Evolutionary conservation across 2,113 vertebrate species (phyloP).

Genomic region (Bubalus kerabau): DNA sequence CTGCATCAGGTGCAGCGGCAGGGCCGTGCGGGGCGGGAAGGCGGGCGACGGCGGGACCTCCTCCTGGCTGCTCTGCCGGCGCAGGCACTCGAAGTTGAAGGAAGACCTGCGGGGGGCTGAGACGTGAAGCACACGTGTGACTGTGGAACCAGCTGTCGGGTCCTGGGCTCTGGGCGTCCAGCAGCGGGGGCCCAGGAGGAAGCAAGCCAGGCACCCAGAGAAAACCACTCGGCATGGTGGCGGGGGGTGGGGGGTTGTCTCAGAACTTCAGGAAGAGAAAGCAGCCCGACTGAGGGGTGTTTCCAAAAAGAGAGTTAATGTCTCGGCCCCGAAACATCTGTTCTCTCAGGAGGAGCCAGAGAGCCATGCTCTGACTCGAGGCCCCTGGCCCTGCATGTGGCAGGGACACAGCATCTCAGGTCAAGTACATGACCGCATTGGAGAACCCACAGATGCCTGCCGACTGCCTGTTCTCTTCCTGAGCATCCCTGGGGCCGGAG

Average conservation of each 20-base stretch:
- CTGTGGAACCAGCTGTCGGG: neutral
- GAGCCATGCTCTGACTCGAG: neutral
- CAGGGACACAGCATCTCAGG: neutral
- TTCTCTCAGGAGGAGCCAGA: neutral
- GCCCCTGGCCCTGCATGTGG: fast-evolving
- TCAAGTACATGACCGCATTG: neutral
- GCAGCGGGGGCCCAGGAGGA: neutral
- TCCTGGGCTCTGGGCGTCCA: neutral
- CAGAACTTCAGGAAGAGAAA: neutral
- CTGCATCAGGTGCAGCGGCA: slow-evolving; percentile 97
- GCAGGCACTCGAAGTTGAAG: slow-evolving; percentile 99
- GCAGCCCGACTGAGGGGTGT: neutral
- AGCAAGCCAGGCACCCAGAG: fast-evolving
- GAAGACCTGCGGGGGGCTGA: slow-evolving; percentile 93
- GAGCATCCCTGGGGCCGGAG: neutral
- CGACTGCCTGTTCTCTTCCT: neutral
- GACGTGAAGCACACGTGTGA: slow-evolving; percentile 30
- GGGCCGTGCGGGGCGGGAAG: slow-evolving; percentile 90
- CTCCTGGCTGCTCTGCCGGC: slow-evolving; percentile 94
- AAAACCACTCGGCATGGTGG: neutral
- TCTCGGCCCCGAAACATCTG: neutral
- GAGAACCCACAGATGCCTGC: neutral
- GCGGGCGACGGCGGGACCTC: slow-evolving; percentile 84
- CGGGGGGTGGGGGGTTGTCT: fast-evolving
- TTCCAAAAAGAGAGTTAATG: neutral